Base-by-base conservation (phyloP, 2,888 invertebrate species). In the Stenichneumon culpator region DNA sequence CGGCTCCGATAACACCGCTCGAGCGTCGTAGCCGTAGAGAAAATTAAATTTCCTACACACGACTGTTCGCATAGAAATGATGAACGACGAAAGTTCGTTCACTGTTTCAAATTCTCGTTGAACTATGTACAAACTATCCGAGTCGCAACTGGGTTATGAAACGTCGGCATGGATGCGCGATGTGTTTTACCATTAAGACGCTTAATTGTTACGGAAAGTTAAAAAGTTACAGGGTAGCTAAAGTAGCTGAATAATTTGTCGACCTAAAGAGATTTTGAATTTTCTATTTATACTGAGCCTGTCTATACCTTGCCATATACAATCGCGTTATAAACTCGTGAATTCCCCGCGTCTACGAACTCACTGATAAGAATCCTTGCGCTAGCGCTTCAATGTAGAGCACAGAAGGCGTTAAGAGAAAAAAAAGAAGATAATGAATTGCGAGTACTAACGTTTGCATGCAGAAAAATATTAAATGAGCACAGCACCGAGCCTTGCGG, bases 401-500 rank as follows among this genome's bases (percentile, higher is more conserved):
- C 54, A 11, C n/a, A 54, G 11, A 22, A 22, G 22, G 54, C 11
- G 11, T 11, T 9, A 11, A 39, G 39, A 39, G 6, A 57, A 57
- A 57, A 57, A 57, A 57, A 22, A 22, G 19, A 11, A 19, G 5
- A 54, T 22, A 1, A 3, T 11, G 11, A 39, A 39, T 39, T 16
- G 11, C 25, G 25, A 57, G 25, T 22, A 25, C 14, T 25, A 14
- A 25, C 14, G 57, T 22, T 70, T 47, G 70, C 50, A 50, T 70
- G 70, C 32, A 47, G 36, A 44, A 44, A 69, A 70, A 70, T 50
- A 70, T 70, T 28, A 70, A 32, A 70, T 19, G 47, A 70, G 52
- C n/a, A 28, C 70, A 50, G 11, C 28, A 9, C 65, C 65, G 9
- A 39, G 60, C 39, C 19, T 57, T 44, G 47, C 60, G 22, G 60